Base-by-base conservation (phyloP, 2,113 vertebrate species). In the Puma concolor region DNA sequence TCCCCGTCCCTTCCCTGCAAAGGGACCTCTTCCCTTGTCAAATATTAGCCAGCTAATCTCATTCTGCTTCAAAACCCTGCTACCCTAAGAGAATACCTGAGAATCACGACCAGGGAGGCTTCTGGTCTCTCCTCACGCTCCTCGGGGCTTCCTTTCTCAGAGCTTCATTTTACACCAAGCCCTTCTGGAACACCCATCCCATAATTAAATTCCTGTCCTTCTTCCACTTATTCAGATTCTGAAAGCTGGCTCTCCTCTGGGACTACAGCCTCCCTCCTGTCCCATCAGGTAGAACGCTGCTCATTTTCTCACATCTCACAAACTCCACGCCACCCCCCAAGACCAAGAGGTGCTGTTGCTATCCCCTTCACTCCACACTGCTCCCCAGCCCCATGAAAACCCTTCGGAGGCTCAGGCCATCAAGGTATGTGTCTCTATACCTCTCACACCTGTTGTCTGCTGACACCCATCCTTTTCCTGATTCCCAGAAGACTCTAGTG, bases 361-460 rank as follows among this genome's bases (percentile, higher is more conserved):
- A 5, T 0, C 16, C 5, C 2, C 60, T 31, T 38, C 50, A 2
- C 33, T 15, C 50, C 57, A 31, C 57, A 12, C 36, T 9, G 33
- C 27, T 7, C 71, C 71, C 52, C 16, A 21, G 4, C 7, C 85
- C 38, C 15, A 9, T 0, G 41, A 14, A 72, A 82, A 23, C 71
- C 64, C 77, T 71, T 4, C 0, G 0, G 16, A 60, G 16, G 74
- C 36, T 50, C 85, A 15, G 14, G 36, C 7, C 25, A 36, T 48
- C 64, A 7, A 14, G 17, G 21, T n/a, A 4, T 0, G 21, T 2
- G 16, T 38, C 48, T 57, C 77, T 4, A 21, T 2, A 13, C 25
- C 72, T 72, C 44, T 16, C 79, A n/a, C 25, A 1, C 5, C 11
- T 27, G 11, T 33, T 31, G 12, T 67, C 84, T 3, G 11, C 74